These are phyloP conservation scores for Lapara coniferarum DNA, from an alignment of 2,888 invertebrate genomes.

Conservation along the genomic window DNA sequence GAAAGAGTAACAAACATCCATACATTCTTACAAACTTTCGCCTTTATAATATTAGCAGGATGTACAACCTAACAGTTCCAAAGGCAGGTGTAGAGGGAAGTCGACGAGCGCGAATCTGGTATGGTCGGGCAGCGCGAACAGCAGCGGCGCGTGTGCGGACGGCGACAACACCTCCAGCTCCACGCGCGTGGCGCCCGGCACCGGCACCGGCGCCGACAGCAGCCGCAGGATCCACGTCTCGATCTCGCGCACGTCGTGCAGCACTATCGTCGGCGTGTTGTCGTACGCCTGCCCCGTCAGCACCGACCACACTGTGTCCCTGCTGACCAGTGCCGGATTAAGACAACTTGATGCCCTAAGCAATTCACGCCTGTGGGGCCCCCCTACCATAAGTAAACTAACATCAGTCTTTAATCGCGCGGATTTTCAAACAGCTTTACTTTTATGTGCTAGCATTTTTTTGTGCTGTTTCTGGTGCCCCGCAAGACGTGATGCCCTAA, in stretches of 20 bases:
- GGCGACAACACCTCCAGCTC: constrained; percentile 93
- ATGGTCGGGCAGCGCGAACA: constrained; percentile 98
- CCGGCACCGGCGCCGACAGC: constrained; percentile 98
- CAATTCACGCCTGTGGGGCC: too few relatives aligned
- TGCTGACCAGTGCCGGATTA: too few relatives aligned
- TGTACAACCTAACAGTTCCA: constrained; percentile 92
- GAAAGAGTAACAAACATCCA: too few relatives aligned
- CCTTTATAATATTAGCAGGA: too few relatives aligned
- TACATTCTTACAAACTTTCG: too few relatives aligned
- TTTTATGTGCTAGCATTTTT: too few relatives aligned
- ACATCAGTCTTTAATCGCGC: too few relatives aligned
- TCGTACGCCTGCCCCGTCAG: constrained; percentile 93
- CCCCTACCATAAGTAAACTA: too few relatives aligned
- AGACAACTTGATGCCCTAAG: too few relatives aligned
- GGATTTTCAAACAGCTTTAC: too few relatives aligned
- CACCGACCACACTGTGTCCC: constrained; percentile 98
- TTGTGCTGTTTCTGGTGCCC: too few relatives aligned
- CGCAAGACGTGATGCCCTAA: too few relatives aligned
- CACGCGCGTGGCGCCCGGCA: constrained; percentile 96
- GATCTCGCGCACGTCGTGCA: constrained; percentile 98
- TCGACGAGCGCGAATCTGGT: constrained; percentile 98
- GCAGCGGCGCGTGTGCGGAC: constrained; percentile 91
- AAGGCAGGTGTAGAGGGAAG: constrained; percentile 98
- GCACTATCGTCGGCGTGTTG: constrained; percentile 92
- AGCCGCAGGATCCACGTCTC: constrained; percentile 99